Evolutionary conservation across 2,113 vertebrate genomes (phyloP), one percentile per base, ranked within the genome.

Genomic region (Gorsachius goisagi): DNA sequence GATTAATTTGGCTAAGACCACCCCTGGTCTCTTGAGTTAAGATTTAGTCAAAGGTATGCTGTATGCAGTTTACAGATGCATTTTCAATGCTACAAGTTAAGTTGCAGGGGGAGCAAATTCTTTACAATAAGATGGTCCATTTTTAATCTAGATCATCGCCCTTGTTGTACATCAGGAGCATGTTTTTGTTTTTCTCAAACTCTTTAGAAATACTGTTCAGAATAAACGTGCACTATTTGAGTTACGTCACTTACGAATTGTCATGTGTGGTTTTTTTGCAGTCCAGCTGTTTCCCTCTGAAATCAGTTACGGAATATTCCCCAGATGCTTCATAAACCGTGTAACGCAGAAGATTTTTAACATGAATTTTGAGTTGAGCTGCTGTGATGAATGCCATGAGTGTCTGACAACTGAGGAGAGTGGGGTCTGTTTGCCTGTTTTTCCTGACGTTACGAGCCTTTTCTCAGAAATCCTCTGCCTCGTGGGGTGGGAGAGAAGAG

Each of bases 161-260:
- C 93, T 94, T 82, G 79, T 95, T 97, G 91, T 97, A 88, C 83
- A 93, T 95, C 93, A 96, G 95, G 86, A 97, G 91, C 94, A 97
- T 96, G 96, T 82, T 96, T 97, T 95, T 85, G 69, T 89, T 96
- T 97, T 91, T 95, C 92, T 96, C 79, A 80, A 81, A 88, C 94
- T 96, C 76, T 96, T 97, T 96, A 96, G 94, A 96, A 95, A 95
- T 84, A 95, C 62, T 4, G 22, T 96, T 96, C 96, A 91, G 71
- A 97, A 97, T 97, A 97, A 97, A 96, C 41, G 63, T 97, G 94
- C 95, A 97, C 93, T 95, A 96, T 96, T 97, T 96, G 88, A 97
- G 91, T 97, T 96, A 96, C 1, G 63, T 97, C 94, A 92, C 63
- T 89, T 64, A 52, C 5, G 16, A 90, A 28, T 94, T 83, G 92